Evolutionary conservation across 2,888 invertebrate species (phyloP).

Genomic region (Drosophila testacea): DNA sequence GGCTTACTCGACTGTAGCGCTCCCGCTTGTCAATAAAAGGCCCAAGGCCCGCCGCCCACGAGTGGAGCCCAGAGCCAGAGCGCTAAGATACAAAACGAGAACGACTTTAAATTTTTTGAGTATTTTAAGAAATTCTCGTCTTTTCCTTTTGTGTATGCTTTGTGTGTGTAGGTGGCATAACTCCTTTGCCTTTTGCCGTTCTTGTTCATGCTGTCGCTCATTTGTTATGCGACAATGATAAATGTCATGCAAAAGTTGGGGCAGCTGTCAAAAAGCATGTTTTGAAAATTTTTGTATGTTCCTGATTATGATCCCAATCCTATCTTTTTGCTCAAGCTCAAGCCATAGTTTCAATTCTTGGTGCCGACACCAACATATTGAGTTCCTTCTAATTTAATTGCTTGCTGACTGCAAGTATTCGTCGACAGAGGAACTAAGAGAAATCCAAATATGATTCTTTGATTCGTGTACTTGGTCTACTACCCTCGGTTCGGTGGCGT

Average conservation of each 20-base stretch:
- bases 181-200: constrained; percentile 43
- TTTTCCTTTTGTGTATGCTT: constrained; percentile 21
- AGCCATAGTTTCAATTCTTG: constrained; percentile 15
- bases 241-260: constrained; percentile 82
- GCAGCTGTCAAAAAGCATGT: constrained; percentile 81
- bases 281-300: constrained; percentile 60
- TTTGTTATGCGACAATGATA: constrained; percentile 82
- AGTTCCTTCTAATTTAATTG: not conserved
- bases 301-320: constrained; percentile 37
- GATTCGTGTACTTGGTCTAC: constrained; percentile 16
- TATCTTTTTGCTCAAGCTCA: constrained; percentile 12
- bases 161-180: constrained; percentile 55
- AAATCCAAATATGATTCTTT: constrained; percentile 18
- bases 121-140: constrained; percentile 4
- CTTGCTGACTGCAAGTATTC: constrained; percentile 17
- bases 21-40: not conserved
- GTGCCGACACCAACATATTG: constrained; percentile 10
- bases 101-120: constrained; percentile 53
- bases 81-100: constrained; percentile 18
- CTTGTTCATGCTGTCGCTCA: constrained; percentile 63
- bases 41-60: constrained; percentile 7
- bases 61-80: not conserved
- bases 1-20: not conserved
- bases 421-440: constrained; percentile 20
- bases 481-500: constrained; percentile 15